Conservation (phyloP, 2,888 invertebrate genomes). For the Stomorhina lunata region DNA sequence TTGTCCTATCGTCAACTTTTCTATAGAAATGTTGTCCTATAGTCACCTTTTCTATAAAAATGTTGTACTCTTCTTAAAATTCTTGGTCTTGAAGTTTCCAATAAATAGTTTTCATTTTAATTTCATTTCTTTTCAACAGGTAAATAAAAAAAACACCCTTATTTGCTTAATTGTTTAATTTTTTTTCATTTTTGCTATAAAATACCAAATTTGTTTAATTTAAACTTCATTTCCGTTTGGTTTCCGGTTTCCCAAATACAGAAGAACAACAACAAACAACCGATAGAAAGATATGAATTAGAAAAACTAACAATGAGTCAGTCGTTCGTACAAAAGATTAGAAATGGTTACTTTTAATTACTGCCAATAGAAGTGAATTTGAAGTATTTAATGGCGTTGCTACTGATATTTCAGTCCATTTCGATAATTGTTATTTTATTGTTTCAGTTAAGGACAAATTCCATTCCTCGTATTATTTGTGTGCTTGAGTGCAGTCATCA, state of each 20-base stretch:
- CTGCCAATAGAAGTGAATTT: constrained; percentile 6
- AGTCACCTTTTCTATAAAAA: no score
- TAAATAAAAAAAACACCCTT: constrained; percentile 42
- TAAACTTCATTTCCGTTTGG: constrained; percentile 60
- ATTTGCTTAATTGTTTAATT: constrained; percentile 42
- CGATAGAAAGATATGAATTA: not conserved
- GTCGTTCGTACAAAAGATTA: constrained; percentile 26
- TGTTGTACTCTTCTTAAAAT: no score
- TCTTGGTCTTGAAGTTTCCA: not conserved
- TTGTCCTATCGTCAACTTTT: no score
- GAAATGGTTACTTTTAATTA: constrained; percentile 60
- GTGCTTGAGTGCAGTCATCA: constrained; percentile 37
- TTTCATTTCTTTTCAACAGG: constrained; percentile 48
- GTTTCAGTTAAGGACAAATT: constrained; percentile 15
- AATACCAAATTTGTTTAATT: constrained; percentile 36
- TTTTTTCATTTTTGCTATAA: not conserved
- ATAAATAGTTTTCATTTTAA: not conserved
- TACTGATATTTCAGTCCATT: not conserved
- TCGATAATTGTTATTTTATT: not conserved
- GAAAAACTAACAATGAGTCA: not conserved
- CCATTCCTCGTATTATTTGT: not conserved
- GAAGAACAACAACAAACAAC: not conserved
- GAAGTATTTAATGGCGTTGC: constrained; percentile 18
- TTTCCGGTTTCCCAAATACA: constrained; percentile 58
- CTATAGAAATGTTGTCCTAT: no score